Base-by-base conservation (phyloP, 2,888 invertebrate genomes). In the Gnatocerus cornutus region DNA sequence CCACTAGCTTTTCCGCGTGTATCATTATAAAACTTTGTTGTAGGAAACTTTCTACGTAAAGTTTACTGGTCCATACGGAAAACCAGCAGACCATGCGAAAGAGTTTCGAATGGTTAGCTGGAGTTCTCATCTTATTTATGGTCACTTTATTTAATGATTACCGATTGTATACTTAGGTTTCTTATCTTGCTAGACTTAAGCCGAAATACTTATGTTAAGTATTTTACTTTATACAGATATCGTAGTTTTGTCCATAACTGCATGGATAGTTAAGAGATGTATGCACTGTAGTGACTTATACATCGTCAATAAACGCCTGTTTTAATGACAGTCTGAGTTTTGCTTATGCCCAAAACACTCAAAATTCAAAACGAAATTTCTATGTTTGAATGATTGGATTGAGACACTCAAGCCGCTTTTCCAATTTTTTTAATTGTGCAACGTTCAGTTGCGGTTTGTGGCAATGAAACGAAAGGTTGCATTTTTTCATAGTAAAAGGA, bases 61-160 rank as follows among this genome's bases (percentile, higher is more conserved):
- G 76, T 77, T 77, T 75, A 77, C 78, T 78, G 78, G 78, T 77
- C 72, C 78, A 76, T 71, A 71, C 77, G 78, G 78, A 78, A 76
- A 67, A 71, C 67, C 74, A 53, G 58, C 72, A 55, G 50, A 63
- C 65, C 71, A 62, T 53, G 37, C 37, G 48, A 41, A 12, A 21
- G 45, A 29, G 33, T 48, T 65, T 65, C 13, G 29, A 27, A 37
- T 53, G 53, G 64, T 55, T 13, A 48, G 63, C 10, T 59, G 63
- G 68, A 45, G 29, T 30, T 30, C 30, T 39, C 41, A 21, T 43
- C 14, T 68, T 68, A 59, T 68, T 63, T 71, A 68, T 58, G 29
- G 62, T 59, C 63, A 64, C 52, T 10, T 52, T 62, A 50, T 52
- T 53, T 68, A 63, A 52, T 59, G 41, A 58, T 46, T 59, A 46